Evolutionary conservation across 2,113 vertebrate species (phyloP).

Genomic region (Solea senegalensis): DNA sequence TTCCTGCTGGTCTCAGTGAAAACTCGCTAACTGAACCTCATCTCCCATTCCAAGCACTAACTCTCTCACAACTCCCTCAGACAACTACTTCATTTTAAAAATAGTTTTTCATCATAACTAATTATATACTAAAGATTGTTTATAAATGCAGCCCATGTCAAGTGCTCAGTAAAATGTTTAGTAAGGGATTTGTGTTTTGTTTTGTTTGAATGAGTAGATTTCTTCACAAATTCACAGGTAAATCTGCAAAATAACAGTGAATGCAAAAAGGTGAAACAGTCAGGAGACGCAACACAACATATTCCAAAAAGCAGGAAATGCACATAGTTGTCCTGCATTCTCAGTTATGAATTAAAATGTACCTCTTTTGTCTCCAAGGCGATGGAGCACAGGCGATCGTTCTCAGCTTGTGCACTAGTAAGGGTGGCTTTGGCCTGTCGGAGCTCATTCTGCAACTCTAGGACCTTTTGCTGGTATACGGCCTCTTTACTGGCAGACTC

Average conservation of each 20-base stretch:
- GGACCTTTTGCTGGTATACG: conserved; percentile 92
- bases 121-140: too few species aligned
- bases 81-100: too few species aligned
- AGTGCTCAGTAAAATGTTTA: too few species aligned
- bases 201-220: too few species aligned
- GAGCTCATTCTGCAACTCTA: conserved; percentile 94
- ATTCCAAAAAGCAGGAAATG: too few species aligned
- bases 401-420: conserved; percentile 89
- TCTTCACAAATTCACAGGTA: too few species aligned
- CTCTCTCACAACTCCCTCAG: conserved; percentile 19
- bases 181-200: too few species aligned
- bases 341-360: conserved; percentile 2
- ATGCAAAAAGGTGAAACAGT: too few species aligned
- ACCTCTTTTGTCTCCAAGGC: conserved; percentile 94
- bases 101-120: too few species aligned
- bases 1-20: conserved; percentile 32
- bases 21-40: conserved; percentile 2
- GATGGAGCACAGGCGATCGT: conserved; percentile 89
- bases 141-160: too few species aligned
- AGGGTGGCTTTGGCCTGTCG: conserved; percentile 89
- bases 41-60: conserved; percentile 14
- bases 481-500: conserved; percentile 98
- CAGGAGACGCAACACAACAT: too few species aligned
- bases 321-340: neutral
- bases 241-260: too few species aligned